phyloP scores from a whole-genome alignment of 1,140 invertebrate species.

The Macrobrachium nipponense region DNA sequence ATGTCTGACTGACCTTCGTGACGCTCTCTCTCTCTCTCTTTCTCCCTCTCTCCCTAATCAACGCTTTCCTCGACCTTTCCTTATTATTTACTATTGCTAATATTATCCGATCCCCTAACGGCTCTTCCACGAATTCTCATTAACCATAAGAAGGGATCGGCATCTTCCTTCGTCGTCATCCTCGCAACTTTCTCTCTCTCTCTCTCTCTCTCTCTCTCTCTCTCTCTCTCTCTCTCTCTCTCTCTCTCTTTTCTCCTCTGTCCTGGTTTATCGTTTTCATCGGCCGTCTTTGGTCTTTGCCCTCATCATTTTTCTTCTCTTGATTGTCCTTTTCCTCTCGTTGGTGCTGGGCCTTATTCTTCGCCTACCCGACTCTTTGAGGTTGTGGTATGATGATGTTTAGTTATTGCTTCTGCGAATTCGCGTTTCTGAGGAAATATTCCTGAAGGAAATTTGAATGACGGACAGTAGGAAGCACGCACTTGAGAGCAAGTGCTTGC shows the following conservation, averaged over 20 bases:
- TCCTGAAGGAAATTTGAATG: no score
- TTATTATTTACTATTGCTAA: not conserved
- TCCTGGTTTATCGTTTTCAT: not conserved
- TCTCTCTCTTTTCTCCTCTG: not conserved
- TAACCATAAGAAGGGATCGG: no score
- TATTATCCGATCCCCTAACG: not conserved
- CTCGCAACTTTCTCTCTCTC: not conserved
- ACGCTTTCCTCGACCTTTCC: not conserved
- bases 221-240: not conserved
- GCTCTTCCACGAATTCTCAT: no score
- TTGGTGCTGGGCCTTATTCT: not conserved
- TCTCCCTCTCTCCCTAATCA: not conserved
- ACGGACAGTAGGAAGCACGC: no score
- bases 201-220: no score
- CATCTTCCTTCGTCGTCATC: not conserved
- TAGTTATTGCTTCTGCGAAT: no score
- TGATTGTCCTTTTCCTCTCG: slow-evolving; percentile 10
- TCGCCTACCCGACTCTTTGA: not conserved
- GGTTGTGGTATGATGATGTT: no score
- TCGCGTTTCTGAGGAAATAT: no score
- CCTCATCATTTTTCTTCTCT: slow-evolving; percentile 1
- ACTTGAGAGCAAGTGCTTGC: no score
- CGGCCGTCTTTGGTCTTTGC: not conserved
- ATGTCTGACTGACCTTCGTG: not conserved
- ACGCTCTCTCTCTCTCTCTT: not conserved